Conservation (phyloP, 2,113 vertebrate species). For the Trogon surrucura region DNA sequence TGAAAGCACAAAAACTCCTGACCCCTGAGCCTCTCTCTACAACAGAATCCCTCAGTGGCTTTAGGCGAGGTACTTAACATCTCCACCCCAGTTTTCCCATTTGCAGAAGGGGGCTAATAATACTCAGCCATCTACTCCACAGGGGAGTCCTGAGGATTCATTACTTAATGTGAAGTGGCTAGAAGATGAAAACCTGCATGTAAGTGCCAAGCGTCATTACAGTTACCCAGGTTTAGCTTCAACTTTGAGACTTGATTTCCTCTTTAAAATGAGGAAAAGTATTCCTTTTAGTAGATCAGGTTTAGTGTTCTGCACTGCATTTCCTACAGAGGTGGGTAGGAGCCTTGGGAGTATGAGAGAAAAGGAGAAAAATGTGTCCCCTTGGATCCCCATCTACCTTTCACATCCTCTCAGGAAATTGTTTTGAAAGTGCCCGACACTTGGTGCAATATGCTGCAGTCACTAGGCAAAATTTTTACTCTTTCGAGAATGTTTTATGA, state of each 20-base stretch:
- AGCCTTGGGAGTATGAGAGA: constrained; percentile 34
- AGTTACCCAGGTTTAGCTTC: constrained; percentile 27
- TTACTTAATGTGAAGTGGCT: constrained; percentile 55
- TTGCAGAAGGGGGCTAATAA: constrained; percentile 38
- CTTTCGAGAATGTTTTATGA: constrained; percentile 61
- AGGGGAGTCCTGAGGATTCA: constrained; percentile 41
- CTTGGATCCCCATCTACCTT: constrained; percentile 47
- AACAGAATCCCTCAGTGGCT: neutral
- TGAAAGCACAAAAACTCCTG: constrained; percentile 43
- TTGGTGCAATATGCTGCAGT: constrained; percentile 52
- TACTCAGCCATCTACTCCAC: constrained; percentile 20
- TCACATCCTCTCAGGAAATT: constrained; percentile 57
- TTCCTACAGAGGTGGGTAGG: constrained; percentile 35
- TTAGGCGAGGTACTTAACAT: constrained; percentile 55
- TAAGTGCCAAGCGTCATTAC: constrained; percentile 45
- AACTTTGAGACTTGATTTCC: constrained; percentile 4
- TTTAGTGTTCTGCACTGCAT: constrained; percentile 3
- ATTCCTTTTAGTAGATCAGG: constrained; percentile 14
- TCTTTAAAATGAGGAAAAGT: neutral
- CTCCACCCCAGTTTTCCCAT: neutral
- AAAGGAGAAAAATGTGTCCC: constrained; percentile 64
- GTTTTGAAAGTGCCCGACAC: constrained; percentile 22
- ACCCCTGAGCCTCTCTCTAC: constrained; percentile 42
- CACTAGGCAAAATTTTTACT: constrained; percentile 43
- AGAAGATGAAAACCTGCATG: constrained; percentile 54